phyloP scores from a whole-genome alignment of 2,113 vertebrate species.

The Nestor notabilis region DNA sequence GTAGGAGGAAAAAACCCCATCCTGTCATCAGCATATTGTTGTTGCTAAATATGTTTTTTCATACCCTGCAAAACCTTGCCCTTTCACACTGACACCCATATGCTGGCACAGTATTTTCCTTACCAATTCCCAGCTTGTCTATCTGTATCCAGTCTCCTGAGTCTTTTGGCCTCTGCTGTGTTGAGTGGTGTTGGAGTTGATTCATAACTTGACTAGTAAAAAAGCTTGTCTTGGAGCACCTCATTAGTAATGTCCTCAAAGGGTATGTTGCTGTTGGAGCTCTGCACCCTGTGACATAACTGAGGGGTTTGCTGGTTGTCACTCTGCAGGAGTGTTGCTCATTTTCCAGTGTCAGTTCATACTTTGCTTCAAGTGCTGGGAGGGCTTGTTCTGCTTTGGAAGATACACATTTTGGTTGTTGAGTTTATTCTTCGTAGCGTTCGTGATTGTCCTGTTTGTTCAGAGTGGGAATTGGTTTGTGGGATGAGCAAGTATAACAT shows the following conservation, averaged over 20 bases:
- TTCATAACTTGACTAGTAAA: not conserved
- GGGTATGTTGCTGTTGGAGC: not conserved
- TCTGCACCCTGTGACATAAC: not conserved
- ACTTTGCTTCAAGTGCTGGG: not conserved
- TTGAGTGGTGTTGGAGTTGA: not conserved
- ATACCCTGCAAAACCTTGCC: not conserved
- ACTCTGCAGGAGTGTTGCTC: not conserved
- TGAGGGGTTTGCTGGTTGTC: not conserved
- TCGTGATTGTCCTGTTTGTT: not conserved
- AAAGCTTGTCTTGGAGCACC: not conserved
- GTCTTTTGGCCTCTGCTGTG: not conserved
- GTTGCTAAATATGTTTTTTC: not conserved
- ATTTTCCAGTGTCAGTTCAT: not conserved
- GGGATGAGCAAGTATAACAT: not conserved
- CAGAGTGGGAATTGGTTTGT: not conserved
- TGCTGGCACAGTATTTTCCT: not conserved
- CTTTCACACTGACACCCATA: not conserved
- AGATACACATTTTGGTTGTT: not conserved
- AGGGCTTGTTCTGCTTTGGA: not conserved
- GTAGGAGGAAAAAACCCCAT: not conserved
- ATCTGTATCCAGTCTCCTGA: not conserved
- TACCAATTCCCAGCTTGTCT: not conserved
- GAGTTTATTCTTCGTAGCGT: not conserved
- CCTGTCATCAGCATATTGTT: not conserved
- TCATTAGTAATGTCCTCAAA: not conserved